These are phyloP conservation scores for Drosophila maculinotata DNA, from an alignment of 2,888 invertebrate genomes.

Conservation along the genomic window DNA sequence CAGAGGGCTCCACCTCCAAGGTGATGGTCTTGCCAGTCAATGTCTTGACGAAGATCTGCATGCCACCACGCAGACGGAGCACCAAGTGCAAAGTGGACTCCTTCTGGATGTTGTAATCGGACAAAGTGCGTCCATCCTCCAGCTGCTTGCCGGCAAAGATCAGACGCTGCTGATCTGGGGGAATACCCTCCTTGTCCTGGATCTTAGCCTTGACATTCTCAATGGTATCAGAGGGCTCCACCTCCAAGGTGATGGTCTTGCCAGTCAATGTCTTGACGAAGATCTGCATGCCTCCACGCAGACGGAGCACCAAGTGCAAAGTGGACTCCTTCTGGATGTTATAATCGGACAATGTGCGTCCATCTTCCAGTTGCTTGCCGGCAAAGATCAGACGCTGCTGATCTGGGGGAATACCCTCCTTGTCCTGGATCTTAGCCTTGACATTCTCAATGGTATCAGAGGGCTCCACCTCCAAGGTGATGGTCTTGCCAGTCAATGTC, in stretches of 20 bases:
- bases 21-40: conserved; percentile 49
- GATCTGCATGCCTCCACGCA: conserved; percentile 49
- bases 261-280: conserved; percentile 52
- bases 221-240: conserved; percentile 47
- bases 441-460: conserved; percentile 44
- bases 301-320: conserved; percentile 39
- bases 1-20: conserved; percentile 44
- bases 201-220: conserved; percentile 54
- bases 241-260: conserved; percentile 53
- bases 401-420: conserved; percentile 49
- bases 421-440: conserved; percentile 45
- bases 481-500: conserved; percentile 47
- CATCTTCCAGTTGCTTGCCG: conserved; percentile 42
- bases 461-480: conserved; percentile 47
- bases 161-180: conserved; percentile 44
- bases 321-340: conserved; percentile 46
- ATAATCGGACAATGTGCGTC: conserved; percentile 38
- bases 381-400: conserved; percentile 52
- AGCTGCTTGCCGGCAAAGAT: conserved; percentile 36
- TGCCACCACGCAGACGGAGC: conserved; percentile 41
- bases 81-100: conserved; percentile 39
- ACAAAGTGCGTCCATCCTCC: conserved; percentile 32
- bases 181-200: conserved; percentile 52
- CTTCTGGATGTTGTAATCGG: conserved; percentile 40
- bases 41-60: conserved; percentile 45